Base-by-base conservation (phyloP, 92 coral and sea anemone species). In the Palythoa caribaeorum region DNA sequence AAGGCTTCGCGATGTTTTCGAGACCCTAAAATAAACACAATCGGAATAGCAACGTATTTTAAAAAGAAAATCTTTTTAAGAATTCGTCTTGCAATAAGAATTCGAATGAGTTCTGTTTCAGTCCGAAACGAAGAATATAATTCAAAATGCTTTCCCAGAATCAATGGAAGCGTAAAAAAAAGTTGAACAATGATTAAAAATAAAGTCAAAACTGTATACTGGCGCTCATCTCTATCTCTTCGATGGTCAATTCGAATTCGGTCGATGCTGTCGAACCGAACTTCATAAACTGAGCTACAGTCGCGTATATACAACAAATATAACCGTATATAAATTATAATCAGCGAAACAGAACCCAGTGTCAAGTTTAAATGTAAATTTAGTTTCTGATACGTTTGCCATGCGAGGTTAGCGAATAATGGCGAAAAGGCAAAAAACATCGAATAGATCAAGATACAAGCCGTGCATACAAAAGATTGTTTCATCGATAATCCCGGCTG, bases 331-430 rank as follows among this genome's bases (percentile, higher is more conserved):
- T 81, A 81, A 20, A 48, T 60, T 51, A 63, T 6, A 10, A 65
- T 40, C 19, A 81, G 62, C 40, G 66, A 48, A 15, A 66, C 5
- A 10, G 86, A 81, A 10, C 76, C 86, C 28, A 81, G 28, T 47
- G 86, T 65, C 54, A 81, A 47, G 20, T 81, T 81, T 17, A 81
- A 66, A 65, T 81, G 86, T 39, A 81, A 69, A 48, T 81, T 9
- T 1, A 81, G 76, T 50, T 81, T 44, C 28, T 53, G 60, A 68
- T 81, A 68, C 52, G n/a, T 17, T 21, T 7, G 76, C 86, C 86
- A 81, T 81, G 86, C 39, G 6, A 81, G 35, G 47, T 17, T 53
- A 66, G 76, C 35, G 40, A 65, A 12, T 20, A 81, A 63, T 21
- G 74, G 76, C 55, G 71, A 44, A 21, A 66, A 10, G 11, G 86